Conservation (phyloP, 1,140 invertebrate genomes). For the Drosophila rhopaloa region DNA sequence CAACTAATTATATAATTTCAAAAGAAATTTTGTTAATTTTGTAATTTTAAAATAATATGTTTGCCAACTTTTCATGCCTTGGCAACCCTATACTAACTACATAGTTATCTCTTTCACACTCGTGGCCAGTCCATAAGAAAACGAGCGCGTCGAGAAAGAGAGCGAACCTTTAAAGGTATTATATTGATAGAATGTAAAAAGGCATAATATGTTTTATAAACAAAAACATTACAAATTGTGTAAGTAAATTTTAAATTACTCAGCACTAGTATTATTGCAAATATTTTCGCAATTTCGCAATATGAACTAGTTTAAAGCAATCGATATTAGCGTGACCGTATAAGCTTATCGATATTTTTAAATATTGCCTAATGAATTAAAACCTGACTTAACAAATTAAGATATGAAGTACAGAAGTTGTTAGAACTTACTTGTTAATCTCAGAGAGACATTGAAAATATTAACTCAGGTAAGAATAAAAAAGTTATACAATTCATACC, state of each 20-base stretch:
- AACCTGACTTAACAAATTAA: neutral
- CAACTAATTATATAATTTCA: neutral
- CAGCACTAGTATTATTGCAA: neutral
- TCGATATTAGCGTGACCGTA: slow-evolving; percentile 2
- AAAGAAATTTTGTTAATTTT: neutral
- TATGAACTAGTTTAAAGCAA: slow-evolving; percentile 3
- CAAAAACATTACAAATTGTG: neutral
- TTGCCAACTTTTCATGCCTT: neutral
- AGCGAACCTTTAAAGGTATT: neutral
- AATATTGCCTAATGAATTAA: neutral
- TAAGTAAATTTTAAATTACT: no score
- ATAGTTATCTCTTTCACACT: slow-evolving; percentile 45
- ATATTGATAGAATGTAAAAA: neutral
- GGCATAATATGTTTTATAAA: neutral
- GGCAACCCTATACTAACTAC: slow-evolving; percentile 39
- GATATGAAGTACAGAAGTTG: neutral
- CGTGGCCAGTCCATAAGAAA: slow-evolving; percentile 2
- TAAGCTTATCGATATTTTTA: neutral
- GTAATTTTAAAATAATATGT: neutral
- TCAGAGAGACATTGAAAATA: neutral
- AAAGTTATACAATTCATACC: no score
- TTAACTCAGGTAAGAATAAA: neutral
- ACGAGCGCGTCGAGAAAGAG: slow-evolving; percentile 11
- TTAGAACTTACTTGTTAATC: neutral
- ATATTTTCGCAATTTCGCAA: neutral